Conservation (phyloP, 2,888 invertebrate genomes). For the Meghimatium bilineatum region DNA sequence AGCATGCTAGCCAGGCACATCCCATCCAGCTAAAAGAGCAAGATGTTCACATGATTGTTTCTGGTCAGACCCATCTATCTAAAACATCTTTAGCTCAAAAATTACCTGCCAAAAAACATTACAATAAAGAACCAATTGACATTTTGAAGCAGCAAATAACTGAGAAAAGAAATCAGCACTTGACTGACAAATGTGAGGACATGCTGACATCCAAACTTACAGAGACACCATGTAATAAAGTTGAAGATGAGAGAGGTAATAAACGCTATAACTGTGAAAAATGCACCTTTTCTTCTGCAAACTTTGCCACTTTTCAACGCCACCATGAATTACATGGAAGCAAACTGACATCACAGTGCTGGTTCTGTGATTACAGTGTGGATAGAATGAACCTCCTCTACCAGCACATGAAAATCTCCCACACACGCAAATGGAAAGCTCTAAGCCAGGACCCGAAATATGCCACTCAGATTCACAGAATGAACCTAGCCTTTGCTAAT, state of each 20-base stretch:
- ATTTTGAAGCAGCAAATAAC: constrained; percentile 46
- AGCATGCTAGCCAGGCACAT: constrained; percentile 68
- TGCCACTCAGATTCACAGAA: constrained; percentile 41
- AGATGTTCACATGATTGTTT: constrained; percentile 55
- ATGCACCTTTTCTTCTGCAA: constrained; percentile 68
- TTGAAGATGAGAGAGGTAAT: constrained; percentile 13
- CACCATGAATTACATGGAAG: constrained; percentile 71
- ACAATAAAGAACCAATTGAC: constrained; percentile 37
- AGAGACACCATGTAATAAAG: constrained; percentile 3
- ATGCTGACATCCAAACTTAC: constrained; percentile 17
- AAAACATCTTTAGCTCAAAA: not conserved
- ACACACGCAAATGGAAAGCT: constrained; percentile 62
- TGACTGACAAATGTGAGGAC: constrained; percentile 25
- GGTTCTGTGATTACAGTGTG: constrained; percentile 74
- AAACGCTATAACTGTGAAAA: constrained; percentile 66
- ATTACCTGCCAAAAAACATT: constrained; percentile 8
- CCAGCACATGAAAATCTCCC: constrained; percentile 72
- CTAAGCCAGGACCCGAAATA: constrained; percentile 48
- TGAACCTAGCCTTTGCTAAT: constrained; percentile 39
- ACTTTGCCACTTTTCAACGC: constrained; percentile 64
- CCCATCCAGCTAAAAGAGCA: constrained; percentile 66
- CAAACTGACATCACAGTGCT: constrained; percentile 68
- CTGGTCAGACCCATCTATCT: not conserved
- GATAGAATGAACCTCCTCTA: constrained; percentile 69
- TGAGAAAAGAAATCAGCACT: constrained; percentile 45